Base-by-base conservation (phyloP, 2,888 invertebrate genomes). In the Geotrupes spiniger region DNA sequence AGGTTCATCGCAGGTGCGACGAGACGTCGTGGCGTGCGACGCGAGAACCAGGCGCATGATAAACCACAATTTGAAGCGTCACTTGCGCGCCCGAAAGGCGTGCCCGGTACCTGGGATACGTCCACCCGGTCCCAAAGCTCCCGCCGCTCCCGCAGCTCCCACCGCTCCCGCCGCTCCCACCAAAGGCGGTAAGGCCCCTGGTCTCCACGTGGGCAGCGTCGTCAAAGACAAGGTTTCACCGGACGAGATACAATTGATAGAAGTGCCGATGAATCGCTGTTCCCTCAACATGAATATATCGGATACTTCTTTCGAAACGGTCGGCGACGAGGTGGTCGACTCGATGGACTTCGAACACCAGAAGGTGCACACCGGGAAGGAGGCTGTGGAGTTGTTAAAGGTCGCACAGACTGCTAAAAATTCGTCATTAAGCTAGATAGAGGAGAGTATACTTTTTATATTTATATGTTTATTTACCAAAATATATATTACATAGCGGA, bases 321-420 rank as follows among this genome's bases (percentile, higher is more conserved):
- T 72, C 61, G 75, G 74, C 3, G 75, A 74, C 60, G 58, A 63
- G 27, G 59, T 74, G 12, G 64, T 66, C 6, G 71, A 71, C 57
- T 67, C 64, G 2, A 37, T 74, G 11, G 73, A 74, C 62, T 60
- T 65, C 12, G 57, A 54, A 12, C 57, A 72, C 17, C 63, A 63
- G 16, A 64, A 64, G 48, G 60, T 69, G 28, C 56, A 58, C 10
- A 63, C 54, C 42, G 73, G 71, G 15, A 59, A 60, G 36, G 50
- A 52, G 15, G 61, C 59, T 5, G 50, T 50, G 10, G 31, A 51
- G n/a, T 40, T 25, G 36, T 25, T 48, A 26, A 48, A 48, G 12
- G 33, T 42, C 8, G 36, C 28, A n/a, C 48, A 42, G 15, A 42
- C 28, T 15, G n/a, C n/a, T 15, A 10, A 45, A 45, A 10, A 31